A percentile compares a stretch with the other conserved stretches of the same genome.
Conservation (phyloP, 2,113 vertebrate genomes). For the Pithys albifrons region DNA sequence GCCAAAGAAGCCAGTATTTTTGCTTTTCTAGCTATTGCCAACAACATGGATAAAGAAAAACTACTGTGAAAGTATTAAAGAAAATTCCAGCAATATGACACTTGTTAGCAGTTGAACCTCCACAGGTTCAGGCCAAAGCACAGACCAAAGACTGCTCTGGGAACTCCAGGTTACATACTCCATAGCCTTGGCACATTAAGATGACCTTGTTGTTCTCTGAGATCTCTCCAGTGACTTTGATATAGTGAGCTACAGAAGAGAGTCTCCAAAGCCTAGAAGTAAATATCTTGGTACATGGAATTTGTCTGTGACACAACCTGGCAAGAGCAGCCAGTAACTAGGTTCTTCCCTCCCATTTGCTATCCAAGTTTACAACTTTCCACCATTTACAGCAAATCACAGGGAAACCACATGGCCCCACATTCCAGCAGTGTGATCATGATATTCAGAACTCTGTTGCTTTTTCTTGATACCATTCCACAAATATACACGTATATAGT, state of each 20-base stretch:
- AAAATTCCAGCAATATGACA: background rate
- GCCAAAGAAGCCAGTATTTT: background rate
- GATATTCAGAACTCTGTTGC: background rate
- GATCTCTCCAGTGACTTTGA: background rate
- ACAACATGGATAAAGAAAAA: background rate
- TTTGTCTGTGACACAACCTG: background rate
- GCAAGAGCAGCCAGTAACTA: background rate
- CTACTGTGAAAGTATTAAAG: background rate
- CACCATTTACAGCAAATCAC: background rate
- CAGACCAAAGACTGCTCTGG: background rate
- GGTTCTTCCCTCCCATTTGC: background rate
- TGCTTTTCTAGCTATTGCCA: background rate
- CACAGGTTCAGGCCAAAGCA: background rate
- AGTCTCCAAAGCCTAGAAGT: background rate
- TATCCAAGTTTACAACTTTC: background rate
- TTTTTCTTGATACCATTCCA: background rate
- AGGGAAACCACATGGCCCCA: background rate
- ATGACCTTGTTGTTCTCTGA: background rate
- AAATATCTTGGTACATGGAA: background rate
- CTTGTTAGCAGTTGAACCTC: background rate
- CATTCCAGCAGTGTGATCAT: background rate
- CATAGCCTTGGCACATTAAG: background rate
- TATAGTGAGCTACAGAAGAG: background rate
- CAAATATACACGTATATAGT: background rate
- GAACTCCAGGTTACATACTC: background rate